Evolutionary conservation across 2,888 invertebrate species (phyloP), one percentile per base, ranked within the genome.

Genomic region (Melieria picta): DNA sequence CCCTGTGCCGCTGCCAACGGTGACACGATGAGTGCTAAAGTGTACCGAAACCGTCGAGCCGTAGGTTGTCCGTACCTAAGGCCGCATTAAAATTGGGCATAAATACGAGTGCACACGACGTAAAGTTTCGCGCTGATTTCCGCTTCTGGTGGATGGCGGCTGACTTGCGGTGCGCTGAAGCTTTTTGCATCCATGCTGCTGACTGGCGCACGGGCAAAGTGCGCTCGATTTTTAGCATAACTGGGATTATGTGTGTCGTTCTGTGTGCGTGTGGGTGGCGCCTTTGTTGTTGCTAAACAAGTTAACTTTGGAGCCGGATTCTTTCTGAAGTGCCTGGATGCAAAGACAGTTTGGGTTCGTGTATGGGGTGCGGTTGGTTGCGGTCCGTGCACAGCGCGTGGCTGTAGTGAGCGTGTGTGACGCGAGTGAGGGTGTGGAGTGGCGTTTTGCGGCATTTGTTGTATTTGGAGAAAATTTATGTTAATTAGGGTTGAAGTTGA

Each of bases 401-500:
- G 30, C 30, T 30, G 30, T 30, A 1, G 30, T 30, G 30, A 30
- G 30, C 30, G 30, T 30, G 30, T 30, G 30, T 30, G 30, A 2
- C 30, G 30, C 30, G 30, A 30, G 30, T 2, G 30, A 3, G 43
- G 9, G 45, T n/a, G 13, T 4, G 9, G 52, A 52, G 7, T 13
- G 45, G 45, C 45, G 60, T 10, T 67, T 60, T 50, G 45, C 50
- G 13, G 65, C 30, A 57, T 42, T 4, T 42, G 42, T 30, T 3
- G 46, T 30, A 45, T 57, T 67, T 58, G 11, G 30, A 48, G 42
- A 11, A 13, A 5, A 60, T 67, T 43, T 30, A 58, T 50, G 43
- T 47, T 67, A 67, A 67, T 67, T 66, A 50, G 66, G 66, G 60
- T 60, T 60, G 58, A 43, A 60, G 60, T 4, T 67, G 42, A 45